phyloP scores from a whole-genome alignment of 2,888 invertebrate species.

The Teleiodes luculella region DNA sequence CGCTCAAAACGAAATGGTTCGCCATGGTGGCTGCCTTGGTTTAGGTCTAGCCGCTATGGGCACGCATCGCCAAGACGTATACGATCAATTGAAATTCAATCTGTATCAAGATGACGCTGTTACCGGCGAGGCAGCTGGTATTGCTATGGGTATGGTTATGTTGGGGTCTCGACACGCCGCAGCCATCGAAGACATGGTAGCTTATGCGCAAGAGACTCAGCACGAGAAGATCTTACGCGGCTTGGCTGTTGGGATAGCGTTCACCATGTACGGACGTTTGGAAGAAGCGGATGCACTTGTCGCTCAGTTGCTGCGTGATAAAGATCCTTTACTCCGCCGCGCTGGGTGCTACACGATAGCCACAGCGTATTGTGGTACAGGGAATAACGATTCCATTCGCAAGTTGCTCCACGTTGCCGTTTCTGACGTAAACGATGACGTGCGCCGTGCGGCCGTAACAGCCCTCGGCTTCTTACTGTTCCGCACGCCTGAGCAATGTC shows the following conservation, averaged over 20 bases:
- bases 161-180: conserved; percentile 94
- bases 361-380: conserved; percentile 98
- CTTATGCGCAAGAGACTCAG: conserved; percentile 96
- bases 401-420: conserved; percentile 97
- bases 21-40: conserved; percentile 98
- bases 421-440: conserved; percentile 99
- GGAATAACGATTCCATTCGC: conserved; percentile 97
- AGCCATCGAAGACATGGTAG: conserved; percentile 96
- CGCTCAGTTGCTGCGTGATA: conserved; percentile 92
- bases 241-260: conserved; percentile 96
- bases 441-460: conserved; percentile 97
- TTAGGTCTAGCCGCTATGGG: conserved; percentile 99
- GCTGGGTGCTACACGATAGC: conserved; percentile 99
- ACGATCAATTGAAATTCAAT: conserved; percentile 97
- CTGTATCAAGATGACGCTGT: conserved; percentile 99
- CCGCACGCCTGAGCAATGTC: conserved; percentile 97
- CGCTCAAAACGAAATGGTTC: conserved; percentile 97
- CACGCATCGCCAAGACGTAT: conserved; percentile 95
- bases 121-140: conserved; percentile 98
- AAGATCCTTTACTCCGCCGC: conserved; percentile 95
- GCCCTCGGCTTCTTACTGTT: conserved; percentile 98
- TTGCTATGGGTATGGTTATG: conserved; percentile 99
- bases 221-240: conserved; percentile 99
- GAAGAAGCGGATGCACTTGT: conserved; percentile 98
- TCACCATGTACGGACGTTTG: conserved; percentile 97